phyloP scores from a whole-genome alignment of 2,797 vertebrate genomes.

The Rhinogobio ventralis region DNA sequence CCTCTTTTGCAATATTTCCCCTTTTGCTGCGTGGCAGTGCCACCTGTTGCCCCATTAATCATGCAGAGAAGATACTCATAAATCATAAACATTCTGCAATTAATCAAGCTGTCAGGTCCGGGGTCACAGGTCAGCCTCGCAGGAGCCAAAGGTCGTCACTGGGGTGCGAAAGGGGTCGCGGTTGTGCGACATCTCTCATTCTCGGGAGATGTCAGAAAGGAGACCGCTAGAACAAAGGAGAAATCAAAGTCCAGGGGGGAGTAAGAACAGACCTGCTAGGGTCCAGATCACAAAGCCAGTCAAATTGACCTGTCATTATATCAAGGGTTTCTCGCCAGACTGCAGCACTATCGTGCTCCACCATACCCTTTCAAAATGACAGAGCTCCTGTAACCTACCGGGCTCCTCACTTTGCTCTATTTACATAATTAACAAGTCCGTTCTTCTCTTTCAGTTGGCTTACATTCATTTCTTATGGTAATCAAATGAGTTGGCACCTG shows the following conservation, averaged over 20 bases:
- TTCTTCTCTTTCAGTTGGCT: slow-evolving; percentile 78
- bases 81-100: slow-evolving; percentile 99
- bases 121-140: slow-evolving; percentile 90
- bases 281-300: slow-evolving; percentile 86
- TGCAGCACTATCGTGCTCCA: slow-evolving; percentile 80
- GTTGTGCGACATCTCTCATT: slow-evolving; percentile 95
- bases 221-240: slow-evolving; percentile 91
- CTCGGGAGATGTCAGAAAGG: slow-evolving; percentile 91
- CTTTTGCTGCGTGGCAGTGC: slow-evolving; percentile 88
- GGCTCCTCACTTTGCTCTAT: slow-evolving; percentile 74
- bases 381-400: slow-evolving; percentile 81
- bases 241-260: slow-evolving; percentile 89
- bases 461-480: slow-evolving; percentile 71
- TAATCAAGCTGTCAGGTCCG: slow-evolving; percentile 99
- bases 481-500: slow-evolving; percentile 69
- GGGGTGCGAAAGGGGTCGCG: slow-evolving; percentile 90
- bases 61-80: slow-evolving; percentile 98
- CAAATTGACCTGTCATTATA: slow-evolving; percentile 93
- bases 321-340: slow-evolving; percentile 81
- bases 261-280: slow-evolving; percentile 71
- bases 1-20: slow-evolving; percentile 86
- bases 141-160: slow-evolving; percentile 93
- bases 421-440: slow-evolving; percentile 87
- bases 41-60: slow-evolving; percentile 99
- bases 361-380: slow-evolving; percentile 83